phyloP scores from a whole-genome alignment of 2,113 vertebrate genomes.

The human region GRCh38 chr14:48959001-48959500 shows the following conservation, averaged over 20 bases:
- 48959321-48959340: not conserved
- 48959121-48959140: not conserved
- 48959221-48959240: not conserved
- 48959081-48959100: not conserved
- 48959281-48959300: not conserved
- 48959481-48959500: not conserved
- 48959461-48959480: conserved; percentile 13
- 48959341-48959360: not conserved
- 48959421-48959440: not conserved
- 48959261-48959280: not conserved
- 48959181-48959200: not conserved
- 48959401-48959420: not conserved
- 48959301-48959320: not conserved
- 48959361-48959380: not conserved
- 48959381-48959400: not conserved
- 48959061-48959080: not conserved
- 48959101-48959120: not conserved
- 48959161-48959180: not conserved
- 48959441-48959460: not conserved
- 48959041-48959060: not conserved
- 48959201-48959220: not conserved
- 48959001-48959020: not conserved
- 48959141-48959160: not conserved
- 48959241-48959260: not conserved
- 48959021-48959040: not conserved